These are phyloP conservation scores for Polypterus senegalus DNA, from an alignment of 2,113 vertebrate genomes.

Conservation along the genomic window DNA sequence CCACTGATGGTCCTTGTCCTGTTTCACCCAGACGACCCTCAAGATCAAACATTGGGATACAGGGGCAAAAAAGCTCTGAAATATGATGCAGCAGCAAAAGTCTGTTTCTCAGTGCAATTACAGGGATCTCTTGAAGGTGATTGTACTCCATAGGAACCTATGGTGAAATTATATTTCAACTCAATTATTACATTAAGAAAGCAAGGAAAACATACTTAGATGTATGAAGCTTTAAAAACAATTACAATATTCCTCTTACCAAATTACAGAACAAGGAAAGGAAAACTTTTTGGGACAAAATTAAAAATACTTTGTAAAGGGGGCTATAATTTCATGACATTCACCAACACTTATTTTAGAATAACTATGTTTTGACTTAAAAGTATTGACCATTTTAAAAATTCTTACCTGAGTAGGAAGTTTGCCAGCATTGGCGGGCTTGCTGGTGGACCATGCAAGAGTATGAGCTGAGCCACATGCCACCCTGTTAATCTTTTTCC, in stretches of 20 bases:
- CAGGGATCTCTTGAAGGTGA: slow-evolving; percentile 85
- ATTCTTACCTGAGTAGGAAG: slow-evolving; percentile 78
- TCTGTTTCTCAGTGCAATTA: slow-evolving; percentile 79
- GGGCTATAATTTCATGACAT: no score
- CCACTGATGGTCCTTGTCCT: slow-evolving; percentile 79
- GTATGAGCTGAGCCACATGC: slow-evolving; percentile 96
- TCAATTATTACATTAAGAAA: slow-evolving; percentile 10
- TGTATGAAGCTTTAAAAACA: no score
- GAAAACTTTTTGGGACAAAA: no score
- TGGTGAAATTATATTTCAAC: neutral
- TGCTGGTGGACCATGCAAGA: slow-evolving; percentile 94
- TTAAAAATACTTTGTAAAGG: no score
- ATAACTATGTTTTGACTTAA: no score
- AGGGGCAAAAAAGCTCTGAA: slow-evolving; percentile 95
- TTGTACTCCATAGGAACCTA: slow-evolving; percentile 98
- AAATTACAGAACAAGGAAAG: no score
- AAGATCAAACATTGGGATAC: slow-evolving; percentile 96
- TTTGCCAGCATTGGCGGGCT: slow-evolving; percentile 89
- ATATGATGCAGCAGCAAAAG: slow-evolving; percentile 89
- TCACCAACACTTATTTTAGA: no score
- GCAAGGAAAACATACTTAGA: no score
- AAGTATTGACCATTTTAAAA: no score
- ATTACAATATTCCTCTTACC: no score
- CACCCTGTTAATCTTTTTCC: slow-evolving; percentile 95
- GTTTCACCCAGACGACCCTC: slow-evolving; percentile 85